These are phyloP conservation scores for Corydoras sp. DNA, from an alignment of 2,113 vertebrate species.

Conservation along the genomic window DNA sequence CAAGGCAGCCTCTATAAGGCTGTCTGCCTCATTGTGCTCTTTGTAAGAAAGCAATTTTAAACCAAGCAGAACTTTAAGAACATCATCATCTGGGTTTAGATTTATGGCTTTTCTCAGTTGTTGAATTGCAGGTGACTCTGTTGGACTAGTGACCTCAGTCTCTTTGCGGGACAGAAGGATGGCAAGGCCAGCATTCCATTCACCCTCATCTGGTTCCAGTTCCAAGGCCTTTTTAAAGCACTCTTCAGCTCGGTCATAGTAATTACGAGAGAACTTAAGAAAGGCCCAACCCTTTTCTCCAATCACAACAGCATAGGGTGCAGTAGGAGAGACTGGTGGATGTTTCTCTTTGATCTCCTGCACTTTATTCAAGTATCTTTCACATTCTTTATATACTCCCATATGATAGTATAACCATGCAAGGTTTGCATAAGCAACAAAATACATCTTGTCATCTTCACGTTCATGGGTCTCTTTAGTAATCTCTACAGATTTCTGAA, in stretches of 20 bases:
- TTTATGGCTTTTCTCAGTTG: constrained; percentile 57
- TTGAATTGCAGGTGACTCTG: constrained; percentile 24
- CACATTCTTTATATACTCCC: constrained; percentile 17
- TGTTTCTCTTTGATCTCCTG: constrained; percentile 32
- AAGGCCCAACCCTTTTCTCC: constrained; percentile 71
- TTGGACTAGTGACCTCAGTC: accelerated
- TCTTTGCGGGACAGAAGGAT: constrained; percentile 55
- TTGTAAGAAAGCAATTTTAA: constrained; percentile 33
- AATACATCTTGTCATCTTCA: constrained; percentile 13
- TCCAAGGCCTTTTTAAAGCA: constrained; percentile 68
- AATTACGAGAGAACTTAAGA: constrained; percentile 57
- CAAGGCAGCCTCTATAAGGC: constrained; percentile 61
- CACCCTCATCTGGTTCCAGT: constrained; percentile 59
- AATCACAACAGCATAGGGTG: constrained; percentile 47
- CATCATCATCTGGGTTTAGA: constrained; percentile 53
- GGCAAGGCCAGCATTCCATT: constrained; percentile 68
- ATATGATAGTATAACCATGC: constrained; percentile 48
- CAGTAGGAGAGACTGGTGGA: constrained; percentile 25
- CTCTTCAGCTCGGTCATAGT: constrained; percentile 57
- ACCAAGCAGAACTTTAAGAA: constrained; percentile 59
- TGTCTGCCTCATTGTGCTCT: constrained; percentile 45
- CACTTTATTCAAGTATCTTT: constrained; percentile 39
- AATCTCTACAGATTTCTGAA: constrained; percentile 29
- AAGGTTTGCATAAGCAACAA: constrained; percentile 46
- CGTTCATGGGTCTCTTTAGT: constrained; percentile 13